Conservation (phyloP, 2,113 vertebrate genomes). For the Antigone vipio region DNA sequence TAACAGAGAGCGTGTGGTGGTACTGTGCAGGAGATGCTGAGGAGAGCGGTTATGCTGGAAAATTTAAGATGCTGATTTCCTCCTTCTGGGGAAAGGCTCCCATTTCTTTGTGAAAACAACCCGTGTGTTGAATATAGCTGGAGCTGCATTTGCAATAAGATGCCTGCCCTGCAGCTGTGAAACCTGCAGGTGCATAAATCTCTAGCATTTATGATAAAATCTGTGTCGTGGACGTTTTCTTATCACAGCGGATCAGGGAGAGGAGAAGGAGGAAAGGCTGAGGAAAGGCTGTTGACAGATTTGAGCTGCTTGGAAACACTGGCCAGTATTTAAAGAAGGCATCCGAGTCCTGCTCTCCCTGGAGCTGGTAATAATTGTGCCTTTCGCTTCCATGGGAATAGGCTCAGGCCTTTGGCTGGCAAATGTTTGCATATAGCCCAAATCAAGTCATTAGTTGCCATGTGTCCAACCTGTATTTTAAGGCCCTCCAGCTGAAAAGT, state of each 20-base stretch:
- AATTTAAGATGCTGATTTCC: slow-evolving; percentile 12
- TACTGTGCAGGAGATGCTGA: neutral
- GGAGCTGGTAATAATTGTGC: slow-evolving; percentile 44
- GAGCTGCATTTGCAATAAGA: neutral
- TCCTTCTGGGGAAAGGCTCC: neutral
- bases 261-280: neutral
- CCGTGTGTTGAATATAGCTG: neutral
- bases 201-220: slow-evolving; percentile 15
- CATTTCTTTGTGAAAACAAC: neutral
- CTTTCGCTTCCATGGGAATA: slow-evolving; percentile 35
- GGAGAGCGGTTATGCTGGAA: neutral
- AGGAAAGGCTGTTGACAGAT: slow-evolving; percentile 13
- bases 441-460: slow-evolving; percentile 64
- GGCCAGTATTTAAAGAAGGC: slow-evolving; percentile 29
- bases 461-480: slow-evolving; percentile 56
- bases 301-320: slow-evolving; percentile 8
- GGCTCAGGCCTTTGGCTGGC: neutral
- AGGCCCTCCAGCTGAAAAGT: slow-evolving; percentile 58
- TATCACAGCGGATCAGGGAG: neutral
- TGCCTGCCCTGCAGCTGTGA: slow-evolving; percentile 51
- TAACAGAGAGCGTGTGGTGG: neutral
- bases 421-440: slow-evolving; percentile 55
- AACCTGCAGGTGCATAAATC: slow-evolving; percentile 49
- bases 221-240: neutral
- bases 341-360: neutral